Conservation (phyloP, 2,797 vertebrate species). For the Myoxocephalus aenaeus region DNA sequence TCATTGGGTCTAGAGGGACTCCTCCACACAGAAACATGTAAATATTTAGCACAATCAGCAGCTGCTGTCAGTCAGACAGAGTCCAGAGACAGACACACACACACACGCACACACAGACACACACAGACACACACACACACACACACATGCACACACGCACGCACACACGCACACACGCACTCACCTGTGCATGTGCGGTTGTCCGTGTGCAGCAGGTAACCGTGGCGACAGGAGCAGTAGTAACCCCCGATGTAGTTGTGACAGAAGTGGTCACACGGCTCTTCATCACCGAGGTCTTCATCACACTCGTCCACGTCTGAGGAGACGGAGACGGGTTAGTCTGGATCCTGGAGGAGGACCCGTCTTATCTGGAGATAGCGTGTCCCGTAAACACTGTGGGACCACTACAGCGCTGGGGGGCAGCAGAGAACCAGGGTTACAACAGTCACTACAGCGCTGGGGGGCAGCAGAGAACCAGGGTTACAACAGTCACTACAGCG, state of each 20-base stretch:
- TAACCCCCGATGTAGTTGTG: constrained; percentile 96
- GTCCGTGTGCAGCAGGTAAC: constrained; percentile 94
- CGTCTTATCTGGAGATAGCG: background rate
- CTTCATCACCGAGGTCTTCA: constrained; percentile 77
- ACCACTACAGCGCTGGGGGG: background rate
- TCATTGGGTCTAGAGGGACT: background rate
- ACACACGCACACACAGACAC: no score
- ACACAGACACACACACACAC: no score
- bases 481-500: no score
- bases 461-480: no score
- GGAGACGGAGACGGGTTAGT: background rate
- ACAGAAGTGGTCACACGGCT: constrained; percentile 93
- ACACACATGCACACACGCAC: no score
- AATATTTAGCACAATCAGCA: constrained; percentile 55
- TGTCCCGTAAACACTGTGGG: background rate
- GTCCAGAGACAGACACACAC: constrained; percentile 1
- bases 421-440: no score
- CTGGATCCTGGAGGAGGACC: no score
- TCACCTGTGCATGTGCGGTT: constrained; percentile 95
- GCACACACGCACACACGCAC: background rate
- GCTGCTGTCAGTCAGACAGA: constrained; percentile 45
- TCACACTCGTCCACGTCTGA: constrained; percentile 95
- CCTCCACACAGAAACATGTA: constrained; percentile 45
- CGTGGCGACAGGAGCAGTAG: constrained; percentile 97
- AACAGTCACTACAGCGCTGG: no score